Evolutionary conservation across 1,140 invertebrate species (phyloP), one percentile per base, ranked within the genome.

Genomic region (Caerostris darwini): DNA sequence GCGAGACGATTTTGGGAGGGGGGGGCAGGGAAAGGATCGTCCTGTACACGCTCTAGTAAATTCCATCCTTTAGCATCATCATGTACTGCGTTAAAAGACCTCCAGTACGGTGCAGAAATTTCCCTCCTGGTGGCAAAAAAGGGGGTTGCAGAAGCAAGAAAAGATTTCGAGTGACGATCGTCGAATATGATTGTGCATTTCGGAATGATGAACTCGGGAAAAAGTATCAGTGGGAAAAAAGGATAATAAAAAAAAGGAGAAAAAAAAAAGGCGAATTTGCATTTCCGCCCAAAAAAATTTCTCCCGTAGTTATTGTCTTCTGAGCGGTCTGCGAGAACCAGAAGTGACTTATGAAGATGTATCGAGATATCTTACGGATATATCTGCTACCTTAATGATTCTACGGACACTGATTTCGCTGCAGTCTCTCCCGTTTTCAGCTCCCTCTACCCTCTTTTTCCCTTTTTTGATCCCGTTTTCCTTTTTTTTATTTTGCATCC

Each of bases 271-370:
- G 56, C 53, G 71, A 94, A 94, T 88, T 88, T 88, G 92, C 67
- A 94, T 85, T 58, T 77, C 57, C 85, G 34, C 67, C 92, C 17
- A 58, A 53, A 59, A 59, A 92, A 71, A 88, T 94, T 94, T 89
- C 64, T 87, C 92, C 86, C 34, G 83, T 94, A 94, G 56, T 94
- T 94, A 94, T 94, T 94, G 92, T 81, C 85, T 89, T 57, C 85
- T 59, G 71, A 54, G 92, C 86, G 92, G 92, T 94, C 92, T 88
- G 83, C 89, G 19, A 12, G 92, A 89, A 88, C 92, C 92, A 59
- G 92, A 88, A 94, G 92, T 94, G 92, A 94, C 92, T 94, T 94
- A 94, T 94, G 92, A 94, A 94, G 85, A 94, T 88, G 92, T 89
- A 88, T 94, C 57, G 92, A 8, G 86, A 34, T 34, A 34, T 53